A percentile compares a stretch with the other conserved stretches of the same genome.
phyloP scores from a whole-genome alignment of 2,888 invertebrate species.

The Stenchaetothrips biformis region DNA sequence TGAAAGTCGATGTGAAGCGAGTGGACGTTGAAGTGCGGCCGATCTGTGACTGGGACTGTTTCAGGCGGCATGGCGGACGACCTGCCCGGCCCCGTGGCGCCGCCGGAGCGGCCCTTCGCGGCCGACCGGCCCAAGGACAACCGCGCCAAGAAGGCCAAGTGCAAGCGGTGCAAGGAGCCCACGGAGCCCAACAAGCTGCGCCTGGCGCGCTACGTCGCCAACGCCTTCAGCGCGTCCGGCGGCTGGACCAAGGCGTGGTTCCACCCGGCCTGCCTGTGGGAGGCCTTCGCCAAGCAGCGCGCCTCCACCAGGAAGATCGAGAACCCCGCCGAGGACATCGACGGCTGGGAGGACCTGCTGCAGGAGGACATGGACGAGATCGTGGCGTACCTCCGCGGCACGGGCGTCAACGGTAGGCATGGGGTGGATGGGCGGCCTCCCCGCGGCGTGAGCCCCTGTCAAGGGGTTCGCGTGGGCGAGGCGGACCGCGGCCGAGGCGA shows the following conservation, averaged over 20 bases:
- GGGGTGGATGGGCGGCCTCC: background rate
- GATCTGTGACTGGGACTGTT: no score
- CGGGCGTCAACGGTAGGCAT: constrained; percentile 29
- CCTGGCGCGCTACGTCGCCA: constrained; percentile 70
- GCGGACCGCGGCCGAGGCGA: background rate
- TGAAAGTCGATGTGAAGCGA: no score
- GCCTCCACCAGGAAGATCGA: constrained; percentile 78
- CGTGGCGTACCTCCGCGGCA: constrained; percentile 43
- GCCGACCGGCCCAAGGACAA: constrained; percentile 65
- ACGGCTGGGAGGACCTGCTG: constrained; percentile 64
- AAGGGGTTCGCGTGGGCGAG: background rate
- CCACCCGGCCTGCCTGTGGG: constrained; percentile 71
- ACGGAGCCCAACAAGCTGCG: constrained; percentile 67
- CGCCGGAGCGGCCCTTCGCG: background rate
- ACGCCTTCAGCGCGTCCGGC: constrained; percentile 65
- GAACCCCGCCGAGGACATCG: constrained; percentile 66
- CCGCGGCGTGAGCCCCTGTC: background rate
- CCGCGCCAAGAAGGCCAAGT: constrained; percentile 74
- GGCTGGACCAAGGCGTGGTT: constrained; percentile 81
- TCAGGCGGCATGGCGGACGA: constrained; percentile 43
- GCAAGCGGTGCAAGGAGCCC: constrained; percentile 81
- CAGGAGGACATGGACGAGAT: constrained; percentile 64
- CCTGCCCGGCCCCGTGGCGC: background rate
- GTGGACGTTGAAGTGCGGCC: no score
- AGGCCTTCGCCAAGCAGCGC: constrained; percentile 70